Conservation (phyloP, 2,888 invertebrate species). For the Diplolepis rosae region DNA sequence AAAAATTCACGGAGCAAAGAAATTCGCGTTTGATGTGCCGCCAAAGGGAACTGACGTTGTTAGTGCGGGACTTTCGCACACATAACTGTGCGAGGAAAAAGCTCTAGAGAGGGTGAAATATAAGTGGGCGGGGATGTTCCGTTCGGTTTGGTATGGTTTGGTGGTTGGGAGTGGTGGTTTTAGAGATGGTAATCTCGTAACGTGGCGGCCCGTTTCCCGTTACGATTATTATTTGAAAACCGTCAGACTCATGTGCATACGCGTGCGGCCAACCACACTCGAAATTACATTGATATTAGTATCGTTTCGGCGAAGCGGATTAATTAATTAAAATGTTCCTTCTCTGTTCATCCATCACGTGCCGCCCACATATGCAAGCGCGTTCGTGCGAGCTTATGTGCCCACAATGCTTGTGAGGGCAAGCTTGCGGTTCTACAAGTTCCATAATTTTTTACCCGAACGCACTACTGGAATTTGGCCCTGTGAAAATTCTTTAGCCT, state of each 20-base stretch:
- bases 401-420: slow-evolving; percentile 35
- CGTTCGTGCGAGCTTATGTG: not conserved
- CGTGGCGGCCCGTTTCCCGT: slow-evolving; percentile 55
- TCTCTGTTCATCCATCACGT: slow-evolving; percentile 36
- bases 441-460: slow-evolving; percentile 39
- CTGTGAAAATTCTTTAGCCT: too few species aligned
- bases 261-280: slow-evolving; percentile 67
- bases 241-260: slow-evolving; percentile 52
- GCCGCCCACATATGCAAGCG: slow-evolving; percentile 26
- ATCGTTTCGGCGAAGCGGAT: slow-evolving; percentile 65
- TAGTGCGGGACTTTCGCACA: slow-evolving; percentile 3
- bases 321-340: slow-evolving; percentile 71
- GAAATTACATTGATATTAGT: slow-evolving; percentile 71
- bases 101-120: slow-evolving; percentile 3
- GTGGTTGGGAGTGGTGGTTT: not conserved
- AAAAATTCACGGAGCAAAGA: slow-evolving; percentile 62
- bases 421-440: slow-evolving; percentile 46
- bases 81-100: slow-evolving; percentile 21
- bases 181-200: slow-evolving; percentile 42
- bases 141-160: slow-evolving; percentile 30
- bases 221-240: slow-evolving; percentile 61
- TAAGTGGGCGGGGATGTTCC: slow-evolving; percentile 30
- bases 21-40: slow-evolving; percentile 71
- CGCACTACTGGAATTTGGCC: slow-evolving; percentile 45
- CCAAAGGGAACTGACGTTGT: slow-evolving; percentile 60